phyloP scores from a whole-genome alignment of 1,140 invertebrate species.

The Aethina tumida region DNA sequence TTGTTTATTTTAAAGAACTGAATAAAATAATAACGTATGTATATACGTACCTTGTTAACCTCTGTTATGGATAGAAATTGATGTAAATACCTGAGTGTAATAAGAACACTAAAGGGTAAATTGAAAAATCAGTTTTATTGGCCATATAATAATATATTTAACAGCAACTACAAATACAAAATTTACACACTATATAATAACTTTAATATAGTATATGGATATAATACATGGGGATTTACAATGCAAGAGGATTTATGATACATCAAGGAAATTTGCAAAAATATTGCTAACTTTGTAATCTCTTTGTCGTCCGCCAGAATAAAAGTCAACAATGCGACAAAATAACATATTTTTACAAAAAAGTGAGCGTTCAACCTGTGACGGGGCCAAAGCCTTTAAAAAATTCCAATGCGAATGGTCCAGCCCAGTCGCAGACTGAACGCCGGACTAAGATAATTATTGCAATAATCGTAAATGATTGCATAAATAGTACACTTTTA shows the following conservation, averaged over 20 bases:
- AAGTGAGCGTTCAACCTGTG: neutral
- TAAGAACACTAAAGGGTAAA: no score
- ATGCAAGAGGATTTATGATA: conserved; percentile 33
- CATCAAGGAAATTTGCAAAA: conserved; percentile 35
- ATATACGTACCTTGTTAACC: no score
- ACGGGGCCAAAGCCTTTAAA: conserved; percentile 5
- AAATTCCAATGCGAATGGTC: conserved; percentile 7
- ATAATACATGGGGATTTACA: conserved; percentile 37
- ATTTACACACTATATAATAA: conserved; percentile 39
- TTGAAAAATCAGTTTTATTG: conserved; percentile 37
- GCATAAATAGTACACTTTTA: conserved; percentile 25
- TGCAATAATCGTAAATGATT: conserved; percentile 24
- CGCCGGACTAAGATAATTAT: conserved; percentile 16
- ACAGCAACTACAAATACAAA: conserved; percentile 40
- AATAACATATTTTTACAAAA: conserved; percentile 20
- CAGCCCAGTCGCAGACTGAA: neutral
- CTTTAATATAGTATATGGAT: conserved; percentile 35
- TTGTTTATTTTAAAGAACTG: no score
- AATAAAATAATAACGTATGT: no score
- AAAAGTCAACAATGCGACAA: conserved; percentile 32
- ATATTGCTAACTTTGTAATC: conserved; percentile 37
- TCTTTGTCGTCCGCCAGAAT: conserved; percentile 33
- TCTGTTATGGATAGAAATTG: no score
- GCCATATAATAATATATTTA: conserved; percentile 38
- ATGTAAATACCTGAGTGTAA: no score